phyloP scores from a whole-genome alignment of 2,797 vertebrate species.

The Periparus ater region DNA sequence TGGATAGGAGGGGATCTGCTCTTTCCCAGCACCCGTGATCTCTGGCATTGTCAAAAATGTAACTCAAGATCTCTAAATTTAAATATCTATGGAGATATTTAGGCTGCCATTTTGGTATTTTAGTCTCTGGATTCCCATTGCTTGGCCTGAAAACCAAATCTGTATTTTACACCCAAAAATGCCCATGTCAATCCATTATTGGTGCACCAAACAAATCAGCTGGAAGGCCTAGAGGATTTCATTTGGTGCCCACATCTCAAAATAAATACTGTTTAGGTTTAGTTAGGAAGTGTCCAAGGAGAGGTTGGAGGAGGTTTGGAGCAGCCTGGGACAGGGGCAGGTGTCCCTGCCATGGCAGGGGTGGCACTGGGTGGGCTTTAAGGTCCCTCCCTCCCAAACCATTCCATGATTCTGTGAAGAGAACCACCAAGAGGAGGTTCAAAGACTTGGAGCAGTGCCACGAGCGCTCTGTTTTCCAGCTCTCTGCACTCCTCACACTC shows the following conservation, averaged over 20 bases:
- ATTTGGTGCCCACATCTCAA: neutral
- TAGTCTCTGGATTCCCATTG: neutral
- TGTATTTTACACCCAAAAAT: neutral
- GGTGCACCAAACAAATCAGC: neutral
- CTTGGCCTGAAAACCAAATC: neutral
- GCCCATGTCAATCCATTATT: neutral
- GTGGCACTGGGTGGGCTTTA: rapidly evolving
- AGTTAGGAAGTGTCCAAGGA: neutral
- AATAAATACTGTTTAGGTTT: neutral
- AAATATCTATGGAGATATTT: no score
- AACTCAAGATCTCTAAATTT: no score
- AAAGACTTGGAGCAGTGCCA: neutral
- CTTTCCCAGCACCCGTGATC: neutral
- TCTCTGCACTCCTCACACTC: neutral
- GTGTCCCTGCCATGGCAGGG: neutral
- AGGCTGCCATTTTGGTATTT: neutral
- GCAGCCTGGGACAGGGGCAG: neutral
- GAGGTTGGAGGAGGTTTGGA: rapidly evolving
- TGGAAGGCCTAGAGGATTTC: neutral
- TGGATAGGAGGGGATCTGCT: neutral
- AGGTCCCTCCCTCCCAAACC: neutral
- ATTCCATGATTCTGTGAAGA: neutral
- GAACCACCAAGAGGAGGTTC: neutral
- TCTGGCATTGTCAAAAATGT: neutral
- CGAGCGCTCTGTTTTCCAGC: neutral